Conservation (phyloP, 2,888 invertebrate species). For the Calameuta idolon region DNA sequence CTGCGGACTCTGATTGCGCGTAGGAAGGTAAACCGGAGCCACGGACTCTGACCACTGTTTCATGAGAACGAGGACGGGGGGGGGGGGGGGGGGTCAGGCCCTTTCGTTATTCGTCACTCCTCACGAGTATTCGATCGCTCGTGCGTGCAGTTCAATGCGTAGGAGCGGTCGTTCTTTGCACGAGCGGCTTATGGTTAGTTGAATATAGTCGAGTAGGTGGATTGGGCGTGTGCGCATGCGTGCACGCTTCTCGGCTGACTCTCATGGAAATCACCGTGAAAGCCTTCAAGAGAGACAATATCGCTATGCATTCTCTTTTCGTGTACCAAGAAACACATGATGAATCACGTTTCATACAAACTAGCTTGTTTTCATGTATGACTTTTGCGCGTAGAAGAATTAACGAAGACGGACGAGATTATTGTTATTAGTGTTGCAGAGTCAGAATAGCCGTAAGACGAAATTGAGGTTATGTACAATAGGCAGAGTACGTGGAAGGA, state of each 20-base stretch:
- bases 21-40: constrained; percentile 40
- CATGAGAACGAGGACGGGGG: neutral
- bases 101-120: neutral
- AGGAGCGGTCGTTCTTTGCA: neutral
- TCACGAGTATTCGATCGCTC: neutral
- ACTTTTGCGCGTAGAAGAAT: neutral
- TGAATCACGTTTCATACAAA: neutral
- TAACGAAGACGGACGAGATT: too few species aligned
- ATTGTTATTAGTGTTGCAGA: neutral
- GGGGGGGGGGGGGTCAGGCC: neutral
- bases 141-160: neutral
- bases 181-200: neutral
- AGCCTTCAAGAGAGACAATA: neutral
- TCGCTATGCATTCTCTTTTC: neutral
- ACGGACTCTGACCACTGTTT: constrained; percentile 35
- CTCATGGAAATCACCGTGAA: neutral
- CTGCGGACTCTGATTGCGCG: constrained; percentile 13
- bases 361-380: neutral
- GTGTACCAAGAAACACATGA: neutral
- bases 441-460: neutral
- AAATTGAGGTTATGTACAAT: neutral
- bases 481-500: neutral
- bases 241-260: neutral
- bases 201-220: neutral
- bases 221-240: neutral